These are phyloP conservation scores for Amphipoea oculea DNA, from an alignment of 2,888 invertebrate genomes.

Conservation along the genomic window DNA sequence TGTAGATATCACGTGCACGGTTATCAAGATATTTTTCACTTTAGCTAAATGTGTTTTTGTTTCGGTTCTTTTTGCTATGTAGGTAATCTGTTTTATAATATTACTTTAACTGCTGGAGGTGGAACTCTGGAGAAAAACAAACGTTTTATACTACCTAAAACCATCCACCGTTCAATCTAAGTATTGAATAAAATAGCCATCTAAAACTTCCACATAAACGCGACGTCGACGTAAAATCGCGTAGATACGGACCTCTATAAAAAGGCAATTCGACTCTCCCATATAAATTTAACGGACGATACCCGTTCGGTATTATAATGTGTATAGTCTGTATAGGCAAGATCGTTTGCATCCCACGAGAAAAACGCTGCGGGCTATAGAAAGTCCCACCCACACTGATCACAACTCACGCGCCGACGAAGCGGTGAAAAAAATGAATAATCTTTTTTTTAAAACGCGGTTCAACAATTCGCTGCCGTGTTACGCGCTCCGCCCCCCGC, in stretches of 20 bases:
- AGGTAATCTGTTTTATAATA: constrained; percentile 2
- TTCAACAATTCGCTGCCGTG: constrained; percentile 83
- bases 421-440: constrained; percentile 71
- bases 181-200: constrained; percentile 35
- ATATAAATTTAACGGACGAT: constrained; percentile 68
- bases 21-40: constrained; percentile 21
- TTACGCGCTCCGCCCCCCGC: constrained; percentile 86
- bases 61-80: background rate
- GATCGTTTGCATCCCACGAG: constrained; percentile 82
- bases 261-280: constrained; percentile 62
- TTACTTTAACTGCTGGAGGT: background rate
- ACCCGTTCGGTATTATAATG: constrained; percentile 63
- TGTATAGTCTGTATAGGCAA: constrained; percentile 67
- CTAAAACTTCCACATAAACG: constrained; percentile 39
- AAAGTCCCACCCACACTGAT: constrained; percentile 88
- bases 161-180: constrained; percentile 16
- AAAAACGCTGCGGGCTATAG: constrained; percentile 84
- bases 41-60: background rate
- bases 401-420: constrained; percentile 71
- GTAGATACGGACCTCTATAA: constrained; percentile 50
- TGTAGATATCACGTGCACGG: constrained; percentile 30
- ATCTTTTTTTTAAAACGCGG: constrained; percentile 80
- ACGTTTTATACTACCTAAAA: constrained; percentile 16
- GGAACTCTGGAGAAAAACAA: constrained; percentile 14
- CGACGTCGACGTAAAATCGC: constrained; percentile 41